phyloP scores from a whole-genome alignment of 2,888 invertebrate genomes.

The Agrochola lota region DNA sequence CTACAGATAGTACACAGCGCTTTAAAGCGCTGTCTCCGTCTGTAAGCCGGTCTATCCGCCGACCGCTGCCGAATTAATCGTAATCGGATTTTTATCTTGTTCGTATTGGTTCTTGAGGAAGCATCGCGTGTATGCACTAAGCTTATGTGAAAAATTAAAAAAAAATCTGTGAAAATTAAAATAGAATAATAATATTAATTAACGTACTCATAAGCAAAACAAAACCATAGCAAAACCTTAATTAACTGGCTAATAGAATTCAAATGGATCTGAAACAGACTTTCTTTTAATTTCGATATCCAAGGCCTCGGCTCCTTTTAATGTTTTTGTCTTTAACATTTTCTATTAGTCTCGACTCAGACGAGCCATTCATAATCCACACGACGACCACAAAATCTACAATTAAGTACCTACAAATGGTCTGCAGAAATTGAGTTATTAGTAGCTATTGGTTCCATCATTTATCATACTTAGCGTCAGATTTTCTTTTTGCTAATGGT shows the following conservation, averaged over 20 bases:
- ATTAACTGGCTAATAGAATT: not conserved
- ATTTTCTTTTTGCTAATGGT: too few species aligned
- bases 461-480: not conserved
- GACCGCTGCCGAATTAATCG: constrained; percentile 52
- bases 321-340: not conserved
- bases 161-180: not conserved
- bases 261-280: not conserved
- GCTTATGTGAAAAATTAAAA: not conserved
- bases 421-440: not conserved
- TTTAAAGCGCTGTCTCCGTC: constrained; percentile 42
- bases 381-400: not conserved
- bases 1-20: not conserved
- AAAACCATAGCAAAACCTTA: too few species aligned
- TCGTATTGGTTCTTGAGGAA: constrained; percentile 37
- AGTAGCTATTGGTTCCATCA: too few species aligned
- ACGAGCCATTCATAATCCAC: not conserved
- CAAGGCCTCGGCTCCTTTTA: not conserved
- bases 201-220: too few species aligned
- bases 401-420: not conserved
- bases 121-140: not conserved
- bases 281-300: not conserved
- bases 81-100: constrained; percentile 54
- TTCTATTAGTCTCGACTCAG: not conserved
- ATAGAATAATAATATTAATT: not conserved
- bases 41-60: constrained; percentile 42